Evolutionary conservation across 2,888 invertebrate species (phyloP), one percentile per base, ranked within the genome.

Genomic region (Drosophila nr. fundita): DNA sequence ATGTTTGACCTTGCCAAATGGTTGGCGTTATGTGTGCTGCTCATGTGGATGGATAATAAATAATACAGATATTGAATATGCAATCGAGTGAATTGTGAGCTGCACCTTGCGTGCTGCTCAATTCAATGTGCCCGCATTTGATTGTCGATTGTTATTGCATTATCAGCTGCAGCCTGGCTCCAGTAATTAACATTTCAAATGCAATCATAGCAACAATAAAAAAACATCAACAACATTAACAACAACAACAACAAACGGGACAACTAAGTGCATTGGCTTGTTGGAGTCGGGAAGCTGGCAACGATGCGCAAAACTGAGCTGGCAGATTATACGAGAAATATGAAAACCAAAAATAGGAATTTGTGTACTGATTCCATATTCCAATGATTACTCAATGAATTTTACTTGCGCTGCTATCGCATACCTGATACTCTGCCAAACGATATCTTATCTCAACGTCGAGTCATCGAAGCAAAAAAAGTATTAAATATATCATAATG

Each of bases 251-350:
- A 77, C 32, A 61, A 69, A 71, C 69, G 73, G 73, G 57, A 57
- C 73, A 68, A 65, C 64, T 70, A 76, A 85, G 85, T 85, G 75
- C 87, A 85, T 76, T 89, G 82, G 49, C 89, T 75, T 55, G 24
- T 73, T 55, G 34, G 53, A 49, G 36, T 38, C 32, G 15, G 1
- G 45, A 11, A 34, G 53, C 42, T 42, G 61, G 58, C 70, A 64
- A 53, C 76, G 83, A 78, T 79, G 83, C 86, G 66, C 64, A 58
- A 73, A 78, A 60, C 24, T 45, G 24, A 8, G 15, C 45, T 45
- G 24, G 48, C 38, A 68, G 87, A 79, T 80, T 80, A 60, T 49
- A 50, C 38, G 5, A 27, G 27, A 77, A 53, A 52, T 58, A 45
- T 24, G 38, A 15, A 36, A n/a, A 65, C 52, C 24, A 27, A 49